phyloP scores from a whole-genome alignment of 2,888 invertebrate genomes.

The Alloplasta piceator region DNA sequence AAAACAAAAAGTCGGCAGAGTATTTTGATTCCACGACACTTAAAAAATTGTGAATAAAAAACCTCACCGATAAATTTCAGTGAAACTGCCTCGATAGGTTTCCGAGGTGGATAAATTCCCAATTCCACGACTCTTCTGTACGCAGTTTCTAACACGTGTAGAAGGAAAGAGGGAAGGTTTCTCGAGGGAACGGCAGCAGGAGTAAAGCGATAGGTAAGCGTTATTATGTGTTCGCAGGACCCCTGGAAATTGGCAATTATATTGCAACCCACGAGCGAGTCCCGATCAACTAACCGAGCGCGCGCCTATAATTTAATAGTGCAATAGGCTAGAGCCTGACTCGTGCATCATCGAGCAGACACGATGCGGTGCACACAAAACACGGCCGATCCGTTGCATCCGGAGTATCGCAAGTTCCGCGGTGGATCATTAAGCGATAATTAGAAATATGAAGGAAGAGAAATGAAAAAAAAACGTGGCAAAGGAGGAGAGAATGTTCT shows the following conservation, averaged over 20 bases:
- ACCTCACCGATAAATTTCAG: constrained; percentile 7
- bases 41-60: constrained; percentile 83
- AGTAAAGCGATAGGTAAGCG: constrained; percentile 24
- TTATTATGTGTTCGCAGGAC: constrained; percentile 61
- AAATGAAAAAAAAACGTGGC: constrained; percentile 17
- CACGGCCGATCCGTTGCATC: constrained; percentile 52
- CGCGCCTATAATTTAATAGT: constrained; percentile 65
- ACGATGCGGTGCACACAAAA: constrained; percentile 73
- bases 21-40: no score
- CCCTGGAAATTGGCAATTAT: constrained; percentile 80
- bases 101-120: no score
- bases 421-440: constrained; percentile 76
- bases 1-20: no score
- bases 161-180: constrained; percentile 32
- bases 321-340: constrained; percentile 55
- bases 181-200: constrained; percentile 43
- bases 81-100: no score
- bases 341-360: constrained; percentile 66
- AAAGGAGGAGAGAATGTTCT: constrained; percentile 23
- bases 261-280: constrained; percentile 78
- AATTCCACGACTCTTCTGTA: no score
- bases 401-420: constrained; percentile 69
- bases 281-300: constrained; percentile 56
- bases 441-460: constrained; percentile 73
- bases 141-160: constrained; percentile 40